phyloP scores from a whole-genome alignment of 2,888 invertebrate species.

The Epirrita christyi region DNA sequence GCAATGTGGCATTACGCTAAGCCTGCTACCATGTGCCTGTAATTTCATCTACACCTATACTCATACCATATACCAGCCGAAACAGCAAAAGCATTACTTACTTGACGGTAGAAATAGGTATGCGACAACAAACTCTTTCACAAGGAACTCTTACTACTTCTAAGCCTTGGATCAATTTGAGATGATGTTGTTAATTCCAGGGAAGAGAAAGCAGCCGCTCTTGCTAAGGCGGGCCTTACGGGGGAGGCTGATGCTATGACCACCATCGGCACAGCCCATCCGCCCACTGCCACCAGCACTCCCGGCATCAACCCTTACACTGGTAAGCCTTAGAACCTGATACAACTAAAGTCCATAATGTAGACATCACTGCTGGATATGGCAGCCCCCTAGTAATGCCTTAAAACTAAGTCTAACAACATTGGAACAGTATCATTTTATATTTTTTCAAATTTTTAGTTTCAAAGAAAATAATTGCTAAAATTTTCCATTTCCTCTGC shows the following conservation, averaged over 20 bases:
- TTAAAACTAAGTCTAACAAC: too few species aligned
- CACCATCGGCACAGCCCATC: constrained; percentile 49
- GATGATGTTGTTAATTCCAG: constrained; percentile 53
- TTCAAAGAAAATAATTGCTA: too few species aligned
- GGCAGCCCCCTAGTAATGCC: not conserved
- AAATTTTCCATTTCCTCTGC: too few species aligned
- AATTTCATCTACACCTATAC: too few species aligned
- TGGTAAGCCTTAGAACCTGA: constrained; percentile 46
- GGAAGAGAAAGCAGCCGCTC: constrained; percentile 84
- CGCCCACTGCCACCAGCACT: constrained; percentile 69
- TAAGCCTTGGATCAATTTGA: not conserved
- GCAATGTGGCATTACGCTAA: too few species aligned
- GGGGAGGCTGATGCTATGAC: constrained; percentile 57
- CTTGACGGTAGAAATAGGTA: too few species aligned
- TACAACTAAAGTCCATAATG: too few species aligned
- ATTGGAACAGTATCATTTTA: too few species aligned
- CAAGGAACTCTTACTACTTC: not conserved
- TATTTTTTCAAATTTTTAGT: too few species aligned
- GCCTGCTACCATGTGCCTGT: not conserved
- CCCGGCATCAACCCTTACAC: constrained; percentile 91
- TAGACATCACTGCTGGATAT: not conserved
- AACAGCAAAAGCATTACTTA: too few species aligned
- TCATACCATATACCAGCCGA: too few species aligned
- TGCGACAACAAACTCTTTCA: too few species aligned
- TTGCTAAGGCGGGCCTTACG: constrained; percentile 62